Conservation (phyloP, 2,888 invertebrate species). For the Yponomeuta plumbellus region DNA sequence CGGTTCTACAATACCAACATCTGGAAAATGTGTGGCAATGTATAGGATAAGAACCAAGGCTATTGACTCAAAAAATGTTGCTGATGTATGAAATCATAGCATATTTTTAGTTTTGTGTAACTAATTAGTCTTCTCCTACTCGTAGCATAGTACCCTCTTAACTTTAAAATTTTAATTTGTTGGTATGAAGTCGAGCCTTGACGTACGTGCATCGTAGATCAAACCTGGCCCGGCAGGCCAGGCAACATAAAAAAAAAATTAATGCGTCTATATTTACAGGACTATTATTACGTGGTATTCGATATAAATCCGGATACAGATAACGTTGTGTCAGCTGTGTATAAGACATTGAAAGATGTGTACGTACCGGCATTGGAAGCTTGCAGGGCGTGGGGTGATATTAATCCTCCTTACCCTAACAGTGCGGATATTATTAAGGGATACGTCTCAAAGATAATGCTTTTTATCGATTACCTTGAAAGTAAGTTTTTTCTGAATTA, state of each 20-base stretch:
- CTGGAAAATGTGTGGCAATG: constrained; percentile 80
- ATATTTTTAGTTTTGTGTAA: background rate
- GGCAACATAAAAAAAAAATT: background rate
- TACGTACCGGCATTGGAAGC: constrained; percentile 51
- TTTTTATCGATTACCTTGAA: constrained; percentile 63
- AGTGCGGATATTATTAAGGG: constrained; percentile 53
- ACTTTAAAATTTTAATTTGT: background rate
- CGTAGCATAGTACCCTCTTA: background rate
- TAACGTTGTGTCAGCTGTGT: constrained; percentile 65
- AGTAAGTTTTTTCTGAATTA: constrained; percentile 41
- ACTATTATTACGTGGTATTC: constrained; percentile 51
- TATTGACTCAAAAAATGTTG: constrained; percentile 80
- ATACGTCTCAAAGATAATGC: constrained; percentile 59
- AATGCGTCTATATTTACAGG: constrained; percentile 37
- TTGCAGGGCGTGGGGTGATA: constrained; percentile 61
- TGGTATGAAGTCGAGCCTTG: too few species aligned
- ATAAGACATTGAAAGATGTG: constrained; percentile 45
- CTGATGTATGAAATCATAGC: constrained; percentile 64
- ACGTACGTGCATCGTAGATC: too few species aligned
- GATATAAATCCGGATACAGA: constrained; percentile 54
- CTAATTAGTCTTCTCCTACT: background rate
- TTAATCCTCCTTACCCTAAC: constrained; percentile 65
- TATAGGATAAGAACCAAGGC: constrained; percentile 79
- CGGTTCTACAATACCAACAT: constrained; percentile 73
- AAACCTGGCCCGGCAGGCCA: too few species aligned